Conservation (phyloP, 2,113 vertebrate species). For the Gymnocephalus cernua region DNA sequence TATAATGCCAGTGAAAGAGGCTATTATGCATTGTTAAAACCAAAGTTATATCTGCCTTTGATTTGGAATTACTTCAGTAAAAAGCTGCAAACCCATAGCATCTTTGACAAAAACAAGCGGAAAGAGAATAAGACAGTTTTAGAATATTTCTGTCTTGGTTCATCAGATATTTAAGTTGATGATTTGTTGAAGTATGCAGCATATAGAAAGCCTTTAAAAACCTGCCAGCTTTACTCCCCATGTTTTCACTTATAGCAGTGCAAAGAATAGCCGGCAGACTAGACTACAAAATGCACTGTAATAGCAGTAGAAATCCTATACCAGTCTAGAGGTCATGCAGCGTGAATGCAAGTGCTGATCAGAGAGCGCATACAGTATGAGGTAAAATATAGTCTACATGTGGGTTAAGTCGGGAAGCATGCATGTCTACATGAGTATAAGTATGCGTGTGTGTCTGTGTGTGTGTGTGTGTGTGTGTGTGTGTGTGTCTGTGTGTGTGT, state of each 20-base stretch:
- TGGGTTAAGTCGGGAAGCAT: conserved; percentile 38
- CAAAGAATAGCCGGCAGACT: conserved; percentile 59
- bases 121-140: conserved; percentile 8
- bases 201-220: conserved; percentile 18
- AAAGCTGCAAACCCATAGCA: conserved; percentile 9
- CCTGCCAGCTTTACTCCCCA: conserved; percentile 27
- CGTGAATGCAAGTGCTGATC: conserved; percentile 24
- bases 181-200: conserved; percentile 32
- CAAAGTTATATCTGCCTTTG: conserved; percentile 3
- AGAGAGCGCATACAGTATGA: background rate
- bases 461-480: background rate
- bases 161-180: conserved; percentile 16
- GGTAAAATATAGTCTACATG: conserved; percentile 43
- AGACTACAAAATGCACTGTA: conserved; percentile 63
- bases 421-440: conserved; percentile 14
- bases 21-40: background rate
- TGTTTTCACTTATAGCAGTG: conserved; percentile 42
- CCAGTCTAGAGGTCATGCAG: conserved; percentile 38
- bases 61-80: conserved; percentile 39
- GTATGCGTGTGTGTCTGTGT: background rate
- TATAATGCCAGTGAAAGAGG: background rate
- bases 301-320: conserved; percentile 55
- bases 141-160: background rate
- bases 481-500: background rate
- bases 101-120: conserved; percentile 19